Evolutionary conservation across 2,113 vertebrate species (phyloP).

Genomic region (Mystacornis crossleyi): DNA sequence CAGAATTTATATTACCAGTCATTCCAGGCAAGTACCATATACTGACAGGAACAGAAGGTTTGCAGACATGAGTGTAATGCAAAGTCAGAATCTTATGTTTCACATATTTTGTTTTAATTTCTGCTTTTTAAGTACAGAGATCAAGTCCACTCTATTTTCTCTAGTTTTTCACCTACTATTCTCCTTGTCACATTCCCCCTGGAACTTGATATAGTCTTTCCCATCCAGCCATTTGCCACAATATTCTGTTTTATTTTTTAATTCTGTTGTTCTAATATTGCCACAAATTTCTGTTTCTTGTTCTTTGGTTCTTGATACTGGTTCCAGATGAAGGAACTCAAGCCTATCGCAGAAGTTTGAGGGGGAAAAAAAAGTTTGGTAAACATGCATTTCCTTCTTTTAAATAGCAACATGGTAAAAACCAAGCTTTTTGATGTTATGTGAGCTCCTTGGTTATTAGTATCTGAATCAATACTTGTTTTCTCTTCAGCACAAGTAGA

Average conservation of each 20-base stretch:
- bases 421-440: neutral
- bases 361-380: neutral
- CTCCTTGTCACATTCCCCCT: neutral
- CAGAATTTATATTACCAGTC: neutral
- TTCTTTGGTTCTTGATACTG: neutral
- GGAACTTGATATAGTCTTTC: neutral
- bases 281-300: neutral
- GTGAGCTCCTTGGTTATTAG: neutral
- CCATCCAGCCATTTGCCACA: neutral
- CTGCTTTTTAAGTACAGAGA: neutral
- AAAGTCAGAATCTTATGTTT: neutral
- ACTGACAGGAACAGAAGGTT: neutral
- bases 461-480: neutral
- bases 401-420: neutral
- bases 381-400: neutral
- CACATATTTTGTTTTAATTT: neutral
- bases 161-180: neutral
- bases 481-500: neutral
- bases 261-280: no score
- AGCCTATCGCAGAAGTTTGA: neutral
- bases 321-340: neutral
- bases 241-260: no score
- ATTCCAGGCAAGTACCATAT: neutral
- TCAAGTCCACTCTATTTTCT: neutral
- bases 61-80: neutral